Evolutionary conservation across 1,140 invertebrate species (phyloP), one percentile per base, ranked within the genome.

Genomic region (Drosophila sulfurigaster): DNA sequence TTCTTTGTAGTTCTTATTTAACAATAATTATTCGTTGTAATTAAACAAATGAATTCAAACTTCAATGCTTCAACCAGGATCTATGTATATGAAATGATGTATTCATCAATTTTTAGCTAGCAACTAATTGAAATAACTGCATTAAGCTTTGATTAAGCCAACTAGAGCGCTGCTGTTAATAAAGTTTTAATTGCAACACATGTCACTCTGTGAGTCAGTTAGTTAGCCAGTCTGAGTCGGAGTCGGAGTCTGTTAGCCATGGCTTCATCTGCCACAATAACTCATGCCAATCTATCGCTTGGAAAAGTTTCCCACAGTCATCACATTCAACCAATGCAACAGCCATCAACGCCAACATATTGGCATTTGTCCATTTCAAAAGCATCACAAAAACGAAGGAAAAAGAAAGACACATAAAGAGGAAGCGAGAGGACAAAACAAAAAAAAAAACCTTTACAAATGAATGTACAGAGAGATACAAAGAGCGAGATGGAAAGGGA

Each of bases 271-370:
- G 70, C 80, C 70, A 66, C 75, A 82, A 81, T 81, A 74, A 67
- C 62, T 65, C 76, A 75, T 75, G 70, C 60, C 57, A 58, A 60
- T 63, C 66, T 73, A 54, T 58, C 25, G 38, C 25, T 64, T 80
- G 41, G 1, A n/a, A 49, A 8, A 59, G 57, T 83, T 83, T 85
- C 82, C 82, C 81, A 85, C 81, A 85, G 79, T 78, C 81, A 85
- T 74, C 81, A 81, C 75, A 81, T 80, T 79, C 63, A 75, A 80
- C 38, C 78, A 80, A 45, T 30, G 51, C 54, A 41, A 32, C 28
- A 54, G 13, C 75, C 79, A 83, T 83, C 81, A 85, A 83, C 68
- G 81, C 81, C 78, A 83, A 83, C 81, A 85, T 85, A 85, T 83
- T 83, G 81, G 81, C 81, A 85, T 80, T 80, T 80, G 76, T 80